A percentile compares a stretch with the other conserved stretches of the same genome.
These are phyloP conservation scores for Chelidonichthys spinosus DNA, from an alignment of 2,797 vertebrate genomes.

Conservation along the genomic window DNA sequence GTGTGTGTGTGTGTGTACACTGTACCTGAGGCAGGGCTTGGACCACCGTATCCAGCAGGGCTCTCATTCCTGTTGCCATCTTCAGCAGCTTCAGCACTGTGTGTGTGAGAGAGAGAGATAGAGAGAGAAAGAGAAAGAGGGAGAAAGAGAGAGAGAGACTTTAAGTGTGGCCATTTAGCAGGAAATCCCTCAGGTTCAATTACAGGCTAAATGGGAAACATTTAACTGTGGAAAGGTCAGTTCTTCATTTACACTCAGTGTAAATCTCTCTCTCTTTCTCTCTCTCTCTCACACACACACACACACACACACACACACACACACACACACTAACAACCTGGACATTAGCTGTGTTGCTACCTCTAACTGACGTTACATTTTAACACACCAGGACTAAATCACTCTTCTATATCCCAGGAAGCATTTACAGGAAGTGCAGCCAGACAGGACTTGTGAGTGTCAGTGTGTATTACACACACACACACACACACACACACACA, in stretches of 20 bases:
- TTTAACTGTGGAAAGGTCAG: slow-evolving; percentile 66
- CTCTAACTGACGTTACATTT: slow-evolving; percentile 12
- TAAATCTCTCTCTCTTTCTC: neutral
- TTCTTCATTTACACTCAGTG: slow-evolving; percentile 55
- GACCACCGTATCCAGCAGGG: slow-evolving; percentile 96
- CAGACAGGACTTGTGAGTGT: neutral
- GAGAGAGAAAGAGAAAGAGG: slow-evolving; percentile 18
- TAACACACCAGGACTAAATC: slow-evolving; percentile 12
- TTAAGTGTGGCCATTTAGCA: slow-evolving; percentile 45
- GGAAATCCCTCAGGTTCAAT: slow-evolving; percentile 64
- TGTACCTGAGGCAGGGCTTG: slow-evolving; percentile 96
- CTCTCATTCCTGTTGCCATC: slow-evolving; percentile 96
- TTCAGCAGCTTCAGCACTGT: slow-evolving; percentile 86
- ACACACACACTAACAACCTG: neutral
- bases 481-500: too few relatives aligned
- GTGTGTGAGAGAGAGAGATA: slow-evolving; percentile 18
- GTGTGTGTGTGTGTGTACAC: slow-evolving; percentile 4
- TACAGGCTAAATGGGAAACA: slow-evolving; percentile 65
- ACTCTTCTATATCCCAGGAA: slow-evolving; percentile 4
- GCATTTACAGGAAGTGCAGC: neutral
- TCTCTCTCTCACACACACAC: slow-evolving; percentile 1
- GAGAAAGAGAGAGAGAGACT: slow-evolving; percentile 37
- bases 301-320: slow-evolving; percentile 1
- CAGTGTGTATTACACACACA: neutral
- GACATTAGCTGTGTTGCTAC: slow-evolving; percentile 10